Evolutionary conservation across 2,888 invertebrate species (phyloP), one percentile per base, ranked within the genome.

Genomic region (Eupithecia exiguata): DNA sequence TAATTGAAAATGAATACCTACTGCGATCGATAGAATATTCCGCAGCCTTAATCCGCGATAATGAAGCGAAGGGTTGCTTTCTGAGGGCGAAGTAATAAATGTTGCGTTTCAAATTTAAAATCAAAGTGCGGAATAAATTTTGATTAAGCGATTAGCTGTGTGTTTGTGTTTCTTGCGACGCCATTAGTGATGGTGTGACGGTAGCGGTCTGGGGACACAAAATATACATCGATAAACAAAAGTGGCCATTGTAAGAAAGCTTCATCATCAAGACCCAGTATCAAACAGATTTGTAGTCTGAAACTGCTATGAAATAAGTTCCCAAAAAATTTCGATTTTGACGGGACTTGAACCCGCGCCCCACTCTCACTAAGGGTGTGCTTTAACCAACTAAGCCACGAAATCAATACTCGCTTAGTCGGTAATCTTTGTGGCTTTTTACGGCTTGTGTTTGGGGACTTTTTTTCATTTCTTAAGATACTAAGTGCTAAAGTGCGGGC

Each of bases 51-150:
- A 94, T 94, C 94, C 94, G 88, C 92, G 94, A 93, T 94, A 93
- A 94, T 94, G 94, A 94, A 94, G 90, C 91, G 92, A 92, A 94
- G 93, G 94, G 93, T 92, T 93, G 92, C 88, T 87, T 87, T 76
- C 84, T 89, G 90, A 92, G 92, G 92, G 90, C 87, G 88, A 90
- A 90, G 88, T 94, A 94, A 94, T 93, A 94, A 94, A 94, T 94
- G 94, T 94, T 94, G 93, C 93, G 93, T 92, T 77, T 89, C 91
- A 94, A 94, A 94, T 94, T 94, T 94, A 94, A 94, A 94, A 94
- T 94, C 93, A 94, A 94, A 94, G 93, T 93, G 94, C 92, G 93
- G 94, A 93, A 94, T 94, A 94, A 94, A 94, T 94, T 94, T 94
- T 93, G 94, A 94, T 94, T 94, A 94, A 93, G 92, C 94, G 94